phyloP scores from a whole-genome alignment of 1,140 invertebrate genomes.

The Bombus superbus region DNA sequence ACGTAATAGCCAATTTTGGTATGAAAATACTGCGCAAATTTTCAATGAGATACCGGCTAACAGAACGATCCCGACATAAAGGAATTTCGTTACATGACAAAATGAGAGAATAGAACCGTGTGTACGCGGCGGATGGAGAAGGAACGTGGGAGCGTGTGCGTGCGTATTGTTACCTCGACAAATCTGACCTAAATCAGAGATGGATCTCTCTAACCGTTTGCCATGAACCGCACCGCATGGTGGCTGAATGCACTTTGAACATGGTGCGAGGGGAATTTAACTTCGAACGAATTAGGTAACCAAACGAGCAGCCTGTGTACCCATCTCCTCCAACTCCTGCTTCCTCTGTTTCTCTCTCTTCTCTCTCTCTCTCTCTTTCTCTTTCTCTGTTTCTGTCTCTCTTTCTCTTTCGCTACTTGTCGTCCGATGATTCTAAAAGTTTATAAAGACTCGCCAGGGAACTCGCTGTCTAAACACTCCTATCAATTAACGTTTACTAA shows the following conservation, averaged over 20 bases:
- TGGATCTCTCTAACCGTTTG: constrained; percentile 48
- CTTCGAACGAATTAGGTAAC: constrained; percentile 59
- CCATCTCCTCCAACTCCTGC: neutral
- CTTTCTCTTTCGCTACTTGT: neutral
- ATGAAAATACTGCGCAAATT: neutral
- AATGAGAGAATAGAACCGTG: neutral
- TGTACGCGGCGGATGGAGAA: neutral
- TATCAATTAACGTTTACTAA: constrained; percentile 5
- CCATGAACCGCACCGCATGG: constrained; percentile 23
- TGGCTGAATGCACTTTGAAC: constrained; percentile 47
- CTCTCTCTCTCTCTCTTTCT: neutral
- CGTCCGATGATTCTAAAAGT: constrained; percentile 39
- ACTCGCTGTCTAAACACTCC: constrained; percentile 23
- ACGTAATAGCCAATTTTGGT: neutral
- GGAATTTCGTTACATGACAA: constrained; percentile 34
- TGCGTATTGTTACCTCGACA: constrained; percentile 48
- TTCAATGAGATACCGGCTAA: neutral
- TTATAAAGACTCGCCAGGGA: constrained; percentile 5
- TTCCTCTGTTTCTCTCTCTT: too few relatives aligned
- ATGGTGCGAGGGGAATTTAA: constrained; percentile 49
- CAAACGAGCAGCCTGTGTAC: constrained; percentile 40
- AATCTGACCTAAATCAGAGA: constrained; percentile 59
- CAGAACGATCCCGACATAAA: constrained; percentile 4
- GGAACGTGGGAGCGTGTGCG: neutral
- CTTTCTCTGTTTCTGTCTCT: neutral